These are phyloP conservation scores for Artibeus jamaicensis DNA, from an alignment of 2,797 vertebrate genomes.

Conservation along the genomic window DNA sequence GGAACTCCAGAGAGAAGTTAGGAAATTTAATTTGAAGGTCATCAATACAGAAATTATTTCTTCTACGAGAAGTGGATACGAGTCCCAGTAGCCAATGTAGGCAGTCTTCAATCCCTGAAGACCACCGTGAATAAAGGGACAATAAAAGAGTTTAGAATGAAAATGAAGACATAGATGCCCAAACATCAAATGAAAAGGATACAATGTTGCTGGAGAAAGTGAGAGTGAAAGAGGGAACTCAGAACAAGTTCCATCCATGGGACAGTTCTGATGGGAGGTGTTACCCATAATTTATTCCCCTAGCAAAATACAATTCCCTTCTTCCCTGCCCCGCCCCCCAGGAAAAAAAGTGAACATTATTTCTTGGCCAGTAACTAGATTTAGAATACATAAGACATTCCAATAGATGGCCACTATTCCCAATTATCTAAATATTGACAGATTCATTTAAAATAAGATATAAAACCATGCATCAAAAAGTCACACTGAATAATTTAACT, in stretches of 20 bases:
- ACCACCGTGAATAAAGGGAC: background rate
- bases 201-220: background rate
- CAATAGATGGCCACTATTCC: background rate
- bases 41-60: background rate
- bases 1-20: background rate
- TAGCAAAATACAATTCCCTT: background rate
- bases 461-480: background rate
- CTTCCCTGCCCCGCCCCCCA: rapidly evolving
- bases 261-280: background rate
- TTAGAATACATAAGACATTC: background rate
- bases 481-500: background rate
- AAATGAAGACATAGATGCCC: background rate
- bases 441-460: background rate
- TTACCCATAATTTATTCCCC: background rate
- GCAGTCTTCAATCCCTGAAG: background rate
- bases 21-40: background rate
- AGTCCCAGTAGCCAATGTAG: background rate
- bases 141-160: background rate
- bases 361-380: background rate
- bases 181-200: background rate
- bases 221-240: background rate
- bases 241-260: background rate
- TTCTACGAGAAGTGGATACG: background rate
- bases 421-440: background rate
- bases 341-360: background rate